Evolutionary conservation across 1,140 invertebrate species (phyloP).

Genomic region (Pomacea maculata): DNA sequence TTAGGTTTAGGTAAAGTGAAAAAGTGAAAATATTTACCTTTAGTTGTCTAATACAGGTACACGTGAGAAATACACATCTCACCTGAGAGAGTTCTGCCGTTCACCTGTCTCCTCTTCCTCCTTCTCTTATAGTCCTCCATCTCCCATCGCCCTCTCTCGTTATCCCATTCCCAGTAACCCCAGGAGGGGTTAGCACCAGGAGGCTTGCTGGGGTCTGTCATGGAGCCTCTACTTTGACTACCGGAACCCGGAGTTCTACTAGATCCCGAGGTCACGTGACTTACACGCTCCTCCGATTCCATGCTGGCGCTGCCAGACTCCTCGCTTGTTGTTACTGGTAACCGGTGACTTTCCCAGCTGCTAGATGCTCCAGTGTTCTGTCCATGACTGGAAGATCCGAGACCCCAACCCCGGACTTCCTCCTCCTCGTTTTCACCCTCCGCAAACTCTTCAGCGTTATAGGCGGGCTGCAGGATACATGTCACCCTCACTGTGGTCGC

Average conservation of each 20-base stretch:
- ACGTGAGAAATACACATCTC: background rate
- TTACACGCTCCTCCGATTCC: background rate
- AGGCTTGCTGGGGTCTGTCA: slow-evolving; percentile 15
- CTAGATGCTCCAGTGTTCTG: background rate
- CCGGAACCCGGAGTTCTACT: background rate
- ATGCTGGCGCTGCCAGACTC: too few species aligned
- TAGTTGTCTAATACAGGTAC: too few species aligned
- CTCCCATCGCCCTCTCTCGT: slow-evolving; percentile 8
- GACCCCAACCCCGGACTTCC: slow-evolving; percentile 13
- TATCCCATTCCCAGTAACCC: slow-evolving; percentile 19
- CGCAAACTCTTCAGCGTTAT: slow-evolving; percentile 7
- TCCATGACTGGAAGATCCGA: background rate
- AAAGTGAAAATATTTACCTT: too few species aligned
- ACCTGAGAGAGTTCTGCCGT: background rate
- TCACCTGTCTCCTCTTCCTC: slow-evolving; percentile 10
- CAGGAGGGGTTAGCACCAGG: slow-evolving; percentile 8
- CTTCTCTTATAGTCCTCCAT: slow-evolving; percentile 14
- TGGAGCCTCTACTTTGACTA: background rate
- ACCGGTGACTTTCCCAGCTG: too few species aligned
- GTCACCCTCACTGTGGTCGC: background rate
- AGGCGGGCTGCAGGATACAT: slow-evolving; percentile 17
- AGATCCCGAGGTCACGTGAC: background rate
- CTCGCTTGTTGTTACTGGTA: too few species aligned
- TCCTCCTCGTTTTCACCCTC: slow-evolving; percentile 24
- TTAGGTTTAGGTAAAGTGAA: too few species aligned